These are phyloP conservation scores for Zaprionus capensis DNA, from an alignment of 1,140 invertebrate species.

Conservation along the genomic window DNA sequence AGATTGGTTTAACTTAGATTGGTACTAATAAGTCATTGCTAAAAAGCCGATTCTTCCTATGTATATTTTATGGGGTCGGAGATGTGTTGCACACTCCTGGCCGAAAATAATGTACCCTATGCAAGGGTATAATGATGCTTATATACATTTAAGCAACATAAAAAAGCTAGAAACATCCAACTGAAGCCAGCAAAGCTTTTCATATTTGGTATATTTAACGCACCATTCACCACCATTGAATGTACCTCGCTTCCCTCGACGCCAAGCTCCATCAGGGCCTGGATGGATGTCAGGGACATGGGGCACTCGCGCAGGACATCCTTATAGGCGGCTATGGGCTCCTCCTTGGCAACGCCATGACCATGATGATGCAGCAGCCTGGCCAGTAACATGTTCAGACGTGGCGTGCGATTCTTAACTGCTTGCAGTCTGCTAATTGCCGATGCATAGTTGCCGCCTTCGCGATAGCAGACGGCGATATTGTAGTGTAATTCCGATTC, in stretches of 20 bases:
- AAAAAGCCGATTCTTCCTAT: too few species aligned
- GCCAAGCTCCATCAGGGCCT: slow-evolving; percentile 88
- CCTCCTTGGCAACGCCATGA: slow-evolving; percentile 88
- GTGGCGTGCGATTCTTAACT: slow-evolving; percentile 89
- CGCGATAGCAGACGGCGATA: slow-evolving; percentile 88
- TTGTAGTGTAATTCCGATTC: slow-evolving; percentile 90
- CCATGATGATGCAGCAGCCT: slow-evolving; percentile 88
- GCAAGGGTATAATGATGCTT: too few species aligned
- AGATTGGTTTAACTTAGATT: too few species aligned
- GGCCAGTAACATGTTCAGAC: slow-evolving; percentile 90
- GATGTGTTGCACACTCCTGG: too few species aligned
- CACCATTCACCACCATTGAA: slow-evolving; percentile 87
- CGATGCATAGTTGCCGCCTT: slow-evolving; percentile 87
- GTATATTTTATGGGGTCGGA: too few species aligned
- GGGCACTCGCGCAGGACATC: slow-evolving; percentile 92
- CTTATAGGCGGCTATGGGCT: slow-evolving; percentile 90
- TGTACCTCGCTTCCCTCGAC: slow-evolving; percentile 90
- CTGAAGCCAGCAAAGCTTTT: background rate
- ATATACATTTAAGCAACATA: too few species aligned
- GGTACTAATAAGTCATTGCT: too few species aligned
- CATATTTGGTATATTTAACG: background rate
- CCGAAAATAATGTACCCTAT: too few species aligned
- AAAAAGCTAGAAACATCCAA: too few species aligned
- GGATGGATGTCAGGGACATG: slow-evolving; percentile 89
- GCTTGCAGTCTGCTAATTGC: slow-evolving; percentile 89